Base-by-base conservation (phyloP, 2,888 invertebrate species). In the Thalpophila matura region DNA sequence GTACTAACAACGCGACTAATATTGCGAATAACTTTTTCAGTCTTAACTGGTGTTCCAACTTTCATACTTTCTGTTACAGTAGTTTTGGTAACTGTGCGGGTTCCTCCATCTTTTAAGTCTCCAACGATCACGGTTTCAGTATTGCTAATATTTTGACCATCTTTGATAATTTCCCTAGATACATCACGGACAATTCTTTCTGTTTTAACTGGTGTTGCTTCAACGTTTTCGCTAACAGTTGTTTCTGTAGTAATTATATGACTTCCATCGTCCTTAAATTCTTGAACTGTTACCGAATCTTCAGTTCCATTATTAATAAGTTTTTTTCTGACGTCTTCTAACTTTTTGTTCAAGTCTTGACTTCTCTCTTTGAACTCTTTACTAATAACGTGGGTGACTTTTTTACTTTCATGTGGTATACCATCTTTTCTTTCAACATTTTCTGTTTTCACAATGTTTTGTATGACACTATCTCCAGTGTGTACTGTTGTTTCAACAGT, bases 381-480 rank as follows among this genome's bases (percentile, higher is more conserved):
- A 57, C 71, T 78, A 4, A 75, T 67, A 53, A 68, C 70, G 10
- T 71, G 74, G 20, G 55, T 64, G 10, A 74, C 70, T n/a, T 73
- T 71, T 58, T 76, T 80, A 12, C 69, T 74, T 50, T 69, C 77
- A 9, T 71, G 69, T 26, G 70, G 46, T 6, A 60, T 62, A 45
- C 66, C 72, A 14, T 56, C 73, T 45, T 51, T 60, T 22, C 46
- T 56, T 35, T 66, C 47, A 12, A 46, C 14, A 18, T 31, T 51
- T 29, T 65, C 69, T 9, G 35, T 35, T n/a, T n/a, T n/a, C 1
- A 40, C 27, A 6, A 20, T 10, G 1, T 24, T 53, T 53, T 42
- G 20, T 33, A 27, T 54, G 6, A 18, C 4, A 31, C 4, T 14
- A 5, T 54, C 22, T 16, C 46, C 40, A 45, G 7, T n/a, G 20